phyloP scores from a whole-genome alignment of 2,888 invertebrate genomes.

The Euzophera pinguis region DNA sequence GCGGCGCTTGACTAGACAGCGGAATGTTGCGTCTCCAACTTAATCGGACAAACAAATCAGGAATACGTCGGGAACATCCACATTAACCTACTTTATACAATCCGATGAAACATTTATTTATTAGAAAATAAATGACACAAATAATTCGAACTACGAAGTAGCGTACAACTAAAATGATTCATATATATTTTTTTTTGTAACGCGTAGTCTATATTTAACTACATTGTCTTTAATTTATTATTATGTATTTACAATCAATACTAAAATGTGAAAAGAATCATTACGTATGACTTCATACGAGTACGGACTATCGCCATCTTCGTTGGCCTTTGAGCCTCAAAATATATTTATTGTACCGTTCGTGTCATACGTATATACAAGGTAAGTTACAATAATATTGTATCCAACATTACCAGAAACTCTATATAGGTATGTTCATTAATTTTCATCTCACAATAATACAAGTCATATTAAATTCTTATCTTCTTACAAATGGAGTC shows the following conservation, averaged over 20 bases:
- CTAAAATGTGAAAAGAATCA: slow-evolving; percentile 53
- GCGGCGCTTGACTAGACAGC: slow-evolving; percentile 62
- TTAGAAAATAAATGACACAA: slow-evolving; percentile 26
- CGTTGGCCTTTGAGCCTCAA: slow-evolving; percentile 57
- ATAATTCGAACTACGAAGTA: slow-evolving; percentile 39
- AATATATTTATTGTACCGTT: slow-evolving; percentile 61
- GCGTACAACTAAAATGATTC: slow-evolving; percentile 35
- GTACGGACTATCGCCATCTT: slow-evolving; percentile 44
- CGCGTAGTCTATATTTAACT: slow-evolving; percentile 60
- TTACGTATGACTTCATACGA: slow-evolving; percentile 67
- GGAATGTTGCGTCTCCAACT: slow-evolving; percentile 43
- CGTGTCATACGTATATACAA: slow-evolving; percentile 77
- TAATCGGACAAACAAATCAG: slow-evolving; percentile 26
- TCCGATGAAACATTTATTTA: slow-evolving; percentile 40
- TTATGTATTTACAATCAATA: slow-evolving; percentile 72
- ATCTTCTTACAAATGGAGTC: slow-evolving; percentile 58
- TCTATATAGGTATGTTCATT: slow-evolving; percentile 54
- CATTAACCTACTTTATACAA: slow-evolving; percentile 77
- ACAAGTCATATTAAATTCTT: slow-evolving; percentile 45
- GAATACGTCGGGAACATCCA: slow-evolving; percentile 38
- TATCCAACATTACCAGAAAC: slow-evolving; percentile 64
- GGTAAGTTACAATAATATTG: slow-evolving; percentile 66
- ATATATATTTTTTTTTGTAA: slow-evolving; percentile 37
- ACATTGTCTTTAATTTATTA: slow-evolving; percentile 47
- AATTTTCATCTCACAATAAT: slow-evolving; percentile 46